A percentile compares a stretch with the other conserved stretches of the same genome.
Evolutionary conservation across 2,888 invertebrate genomes (phyloP).

Genomic region (Watsonalla cultraria): DNA sequence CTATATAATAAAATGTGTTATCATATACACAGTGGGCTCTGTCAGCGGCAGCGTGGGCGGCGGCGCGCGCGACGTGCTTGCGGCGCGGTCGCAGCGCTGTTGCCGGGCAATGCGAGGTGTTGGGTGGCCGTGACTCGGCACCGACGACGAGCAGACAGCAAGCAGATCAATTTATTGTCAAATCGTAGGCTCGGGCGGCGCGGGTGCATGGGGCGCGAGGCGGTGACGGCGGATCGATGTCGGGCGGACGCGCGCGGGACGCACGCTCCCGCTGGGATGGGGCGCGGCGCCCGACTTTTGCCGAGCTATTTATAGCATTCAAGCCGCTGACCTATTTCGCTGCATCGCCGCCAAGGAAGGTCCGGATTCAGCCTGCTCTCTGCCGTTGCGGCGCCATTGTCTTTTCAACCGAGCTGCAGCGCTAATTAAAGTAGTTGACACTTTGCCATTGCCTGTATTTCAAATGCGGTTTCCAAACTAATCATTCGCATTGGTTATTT

Average conservation of each 20-base stretch:
- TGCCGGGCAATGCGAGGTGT: not conserved
- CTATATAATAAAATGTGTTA: not conserved
- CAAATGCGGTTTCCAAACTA: slow-evolving; percentile 34
- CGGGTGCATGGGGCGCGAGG: slow-evolving; percentile 13
- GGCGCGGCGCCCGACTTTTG: slow-evolving; percentile 74
- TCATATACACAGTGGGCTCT: not conserved
- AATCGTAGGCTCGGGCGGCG: slow-evolving; percentile 32
- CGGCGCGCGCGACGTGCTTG: not conserved
- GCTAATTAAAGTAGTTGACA: slow-evolving; percentile 77
- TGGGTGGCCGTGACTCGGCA: not conserved
- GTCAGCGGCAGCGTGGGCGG: not conserved
- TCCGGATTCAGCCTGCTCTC: slow-evolving; percentile 73
- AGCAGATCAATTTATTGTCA: slow-evolving; percentile 40
- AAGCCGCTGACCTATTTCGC: slow-evolving; percentile 78
- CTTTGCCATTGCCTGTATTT: slow-evolving; percentile 46
- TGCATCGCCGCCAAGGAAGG: slow-evolving; percentile 74
- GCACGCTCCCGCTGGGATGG: slow-evolving; percentile 55
- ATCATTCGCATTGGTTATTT: slow-evolving; percentile 18
- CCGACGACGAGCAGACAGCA: slow-evolving; percentile 11
- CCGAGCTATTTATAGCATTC: slow-evolving; percentile 77
- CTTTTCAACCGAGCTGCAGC: slow-evolving; percentile 69
- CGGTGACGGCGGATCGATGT: slow-evolving; percentile 37
- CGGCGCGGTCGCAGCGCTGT: not conserved
- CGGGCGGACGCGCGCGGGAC: slow-evolving; percentile 41
- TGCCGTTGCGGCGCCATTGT: slow-evolving; percentile 73